A percentile compares a stretch with the other conserved stretches of the same genome.
These are phyloP conservation scores for Oligia strigilis DNA, from an alignment of 2,888 invertebrate genomes.

Conservation along the genomic window DNA sequence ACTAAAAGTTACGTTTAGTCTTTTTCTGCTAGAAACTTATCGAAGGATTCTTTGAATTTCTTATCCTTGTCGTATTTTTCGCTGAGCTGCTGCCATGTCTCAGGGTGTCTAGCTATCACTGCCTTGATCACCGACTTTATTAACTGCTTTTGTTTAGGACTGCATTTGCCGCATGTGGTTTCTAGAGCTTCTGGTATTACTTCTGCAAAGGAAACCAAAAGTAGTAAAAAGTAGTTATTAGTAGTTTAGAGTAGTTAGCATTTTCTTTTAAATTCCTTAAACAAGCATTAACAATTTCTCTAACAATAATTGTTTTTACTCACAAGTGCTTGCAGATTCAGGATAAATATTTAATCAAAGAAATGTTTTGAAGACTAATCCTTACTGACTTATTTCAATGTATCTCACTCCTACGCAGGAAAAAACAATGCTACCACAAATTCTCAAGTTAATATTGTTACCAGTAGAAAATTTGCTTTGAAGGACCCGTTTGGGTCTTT, in stretches of 20 bases:
- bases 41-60: constrained; percentile 91
- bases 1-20: constrained; percentile 70
- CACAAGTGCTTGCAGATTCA: not conserved
- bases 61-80: constrained; percentile 93
- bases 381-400: not conserved
- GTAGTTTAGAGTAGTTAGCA: not conserved
- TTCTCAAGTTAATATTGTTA: not conserved
- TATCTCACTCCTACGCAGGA: not conserved
- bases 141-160: constrained; percentile 91
- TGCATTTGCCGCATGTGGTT: constrained; percentile 93
- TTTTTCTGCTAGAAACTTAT: constrained; percentile 82
- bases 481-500: not conserved
- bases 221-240: too few relatives aligned
- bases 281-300: not conserved
- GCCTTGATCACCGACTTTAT: constrained; percentile 91
- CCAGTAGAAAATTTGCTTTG: not conserved
- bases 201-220: constrained; percentile 85
- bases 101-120: constrained; percentile 92
- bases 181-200: constrained; percentile 93
- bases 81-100: constrained; percentile 92
- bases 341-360: not conserved
- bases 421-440: not conserved
- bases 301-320: not conserved
- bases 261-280: not conserved
- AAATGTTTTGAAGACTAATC: not conserved